Base-by-base conservation (phyloP, 2,797 vertebrate genomes). In the Anguilla anguilla region DNA sequence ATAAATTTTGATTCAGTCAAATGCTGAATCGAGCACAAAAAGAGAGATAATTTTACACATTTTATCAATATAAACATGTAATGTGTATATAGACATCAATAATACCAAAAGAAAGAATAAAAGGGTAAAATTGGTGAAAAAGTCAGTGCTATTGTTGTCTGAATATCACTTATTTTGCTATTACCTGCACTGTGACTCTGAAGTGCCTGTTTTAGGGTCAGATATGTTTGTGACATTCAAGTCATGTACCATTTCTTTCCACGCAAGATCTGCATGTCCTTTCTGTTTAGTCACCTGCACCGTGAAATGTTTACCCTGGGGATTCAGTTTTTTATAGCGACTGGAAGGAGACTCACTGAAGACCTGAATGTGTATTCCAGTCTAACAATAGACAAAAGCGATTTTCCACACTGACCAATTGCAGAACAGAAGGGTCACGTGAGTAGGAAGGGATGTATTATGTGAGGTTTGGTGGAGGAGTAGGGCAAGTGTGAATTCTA, bases 331-430 rank as follows among this genome's bases (percentile, higher is more conserved):
- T 2, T 9, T 28, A n/a, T 28, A 25, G 31, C 22, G 9, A 28
- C 72, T 77, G 5, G 77, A 7, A 39, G 25, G n/a, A 31, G 25
- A 46, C 55, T n/a, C n/a, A 53, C 49, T 77, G 31, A 22, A 61
- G 55, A 57, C 74, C 55, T 67, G 61, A 81, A 74, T 57, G n/a
- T 69, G 74, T 90, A 90, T 88, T 89, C 90, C 64, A 86, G 90
- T 92, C 94, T 94, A 95, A 95, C 96, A 96, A 95, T 95, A 96
- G 95, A 92, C 92, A 86, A 88, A 72, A 67, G 64, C 85, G 6
- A 31, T 90, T 74, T 88, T 85, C 89, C 19, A 28, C 55, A 86
- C 72, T 46, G 25, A 87, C 95, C 94, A 94, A 93, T 95, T 92
- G 92, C 28, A 72, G 89, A 84, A 22, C 81, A 93, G 90, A 86